These are phyloP conservation scores for Mohoua ochrocephala DNA, from an alignment of 2,113 vertebrate genomes.

Conservation along the genomic window DNA sequence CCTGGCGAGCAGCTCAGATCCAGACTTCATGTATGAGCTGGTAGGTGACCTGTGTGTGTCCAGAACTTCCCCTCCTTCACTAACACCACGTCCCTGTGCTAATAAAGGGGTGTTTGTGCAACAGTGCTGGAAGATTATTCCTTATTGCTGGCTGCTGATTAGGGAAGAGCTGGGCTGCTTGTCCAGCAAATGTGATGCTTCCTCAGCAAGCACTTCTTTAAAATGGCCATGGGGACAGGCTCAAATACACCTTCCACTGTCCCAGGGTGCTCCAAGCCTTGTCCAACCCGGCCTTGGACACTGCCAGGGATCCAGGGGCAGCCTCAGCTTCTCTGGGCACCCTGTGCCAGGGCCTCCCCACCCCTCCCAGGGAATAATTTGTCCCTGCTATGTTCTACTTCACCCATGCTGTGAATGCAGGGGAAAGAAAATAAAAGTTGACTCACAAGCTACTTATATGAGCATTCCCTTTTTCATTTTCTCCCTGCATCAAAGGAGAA, in stretches of 20 bases:
- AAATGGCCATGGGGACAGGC: background rate
- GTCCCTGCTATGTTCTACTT: background rate
- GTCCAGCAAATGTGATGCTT: background rate
- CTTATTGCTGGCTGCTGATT: background rate
- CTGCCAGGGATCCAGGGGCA: background rate
- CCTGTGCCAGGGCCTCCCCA: background rate
- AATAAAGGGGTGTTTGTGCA: background rate
- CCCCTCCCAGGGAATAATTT: background rate
- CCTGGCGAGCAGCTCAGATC: constrained; percentile 92
- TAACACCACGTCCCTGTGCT: background rate
- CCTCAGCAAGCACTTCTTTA: background rate
- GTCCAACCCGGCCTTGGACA: background rate
- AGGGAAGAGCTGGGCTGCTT: background rate
- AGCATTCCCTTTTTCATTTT: background rate
- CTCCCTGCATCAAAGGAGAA: background rate
- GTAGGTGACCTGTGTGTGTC: constrained; percentile 71
- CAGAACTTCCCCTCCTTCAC: background rate
- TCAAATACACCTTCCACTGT: background rate
- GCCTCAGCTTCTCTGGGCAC: background rate
- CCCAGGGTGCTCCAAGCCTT: background rate
- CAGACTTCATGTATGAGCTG: constrained; percentile 99
- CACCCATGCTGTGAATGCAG: background rate
- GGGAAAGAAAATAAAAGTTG: background rate
- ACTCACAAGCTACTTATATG: background rate
- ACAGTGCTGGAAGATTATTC: background rate